A percentile compares a stretch with the other conserved stretches of the same genome.
phyloP scores from a whole-genome alignment of 2,797 vertebrate genomes.

The Muscicapa comitata region DNA sequence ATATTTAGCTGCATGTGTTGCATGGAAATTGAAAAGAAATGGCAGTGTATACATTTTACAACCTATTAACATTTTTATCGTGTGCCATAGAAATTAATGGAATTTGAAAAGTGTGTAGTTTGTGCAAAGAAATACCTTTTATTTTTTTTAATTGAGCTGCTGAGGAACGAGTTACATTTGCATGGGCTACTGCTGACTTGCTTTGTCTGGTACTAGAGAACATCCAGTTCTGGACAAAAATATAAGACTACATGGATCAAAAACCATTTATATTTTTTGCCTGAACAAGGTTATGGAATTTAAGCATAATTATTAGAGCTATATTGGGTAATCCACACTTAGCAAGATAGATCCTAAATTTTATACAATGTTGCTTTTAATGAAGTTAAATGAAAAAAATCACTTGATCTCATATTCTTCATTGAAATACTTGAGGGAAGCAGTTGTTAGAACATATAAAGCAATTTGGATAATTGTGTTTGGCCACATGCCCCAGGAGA shows the following conservation, averaged over 20 bases:
- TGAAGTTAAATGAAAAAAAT: neutral
- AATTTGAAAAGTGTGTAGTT: neutral
- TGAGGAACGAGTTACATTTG: conserved; percentile 8
- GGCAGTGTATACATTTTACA: conserved; percentile 44
- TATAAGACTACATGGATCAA: neutral
- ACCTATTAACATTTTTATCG: conserved; percentile 41
- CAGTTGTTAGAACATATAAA: neutral
- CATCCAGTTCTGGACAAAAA: conserved; percentile 28
- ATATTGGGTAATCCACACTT: neutral
- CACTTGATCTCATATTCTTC: neutral
- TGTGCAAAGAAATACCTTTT: neutral
- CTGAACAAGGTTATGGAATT: neutral
- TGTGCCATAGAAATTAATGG: conserved; percentile 42
- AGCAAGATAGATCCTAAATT: neutral
- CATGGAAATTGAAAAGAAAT: conserved; percentile 55
- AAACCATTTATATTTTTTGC: neutral
- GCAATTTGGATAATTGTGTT: neutral
- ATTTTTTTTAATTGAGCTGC: neutral
- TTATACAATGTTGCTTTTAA: neutral
- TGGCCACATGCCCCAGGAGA: neutral
- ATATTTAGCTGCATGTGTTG: conserved; percentile 72
- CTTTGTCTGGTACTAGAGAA: conserved; percentile 27
- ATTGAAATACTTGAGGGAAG: neutral
- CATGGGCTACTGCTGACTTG: conserved; percentile 50
- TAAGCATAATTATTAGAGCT: neutral